A percentile compares a stretch with the other conserved stretches of the same genome.
phyloP scores from a whole-genome alignment of 2,113 vertebrate species.

The Apeltes quadracus region DNA sequence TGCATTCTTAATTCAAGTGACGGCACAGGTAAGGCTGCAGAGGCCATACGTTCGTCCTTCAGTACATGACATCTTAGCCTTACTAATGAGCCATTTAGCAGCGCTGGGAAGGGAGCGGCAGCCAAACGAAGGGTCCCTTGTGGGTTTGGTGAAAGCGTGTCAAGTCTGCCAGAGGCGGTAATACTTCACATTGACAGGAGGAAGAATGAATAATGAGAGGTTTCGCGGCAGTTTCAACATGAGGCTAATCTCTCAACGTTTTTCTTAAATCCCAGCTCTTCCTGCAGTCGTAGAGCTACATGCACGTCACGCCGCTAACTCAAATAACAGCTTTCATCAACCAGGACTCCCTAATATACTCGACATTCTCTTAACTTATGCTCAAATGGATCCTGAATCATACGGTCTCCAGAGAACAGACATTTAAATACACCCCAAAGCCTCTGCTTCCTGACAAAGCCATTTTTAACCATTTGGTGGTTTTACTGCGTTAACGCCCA shows the following conservation, averaged over 20 bases:
- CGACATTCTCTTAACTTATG: constrained; percentile 13
- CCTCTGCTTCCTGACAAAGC: neutral
- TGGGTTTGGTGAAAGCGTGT: constrained; percentile 63
- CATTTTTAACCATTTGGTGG: constrained; percentile 43
- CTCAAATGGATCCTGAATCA: neutral
- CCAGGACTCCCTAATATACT: constrained; percentile 11
- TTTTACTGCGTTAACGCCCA: constrained; percentile 26
- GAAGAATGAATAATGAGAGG: constrained; percentile 72
- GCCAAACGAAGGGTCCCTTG: constrained; percentile 65
- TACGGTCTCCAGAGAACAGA: neutral
- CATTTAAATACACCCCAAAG: constrained; percentile 33
- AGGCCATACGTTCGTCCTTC: constrained; percentile 71
- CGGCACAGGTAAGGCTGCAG: constrained; percentile 60
- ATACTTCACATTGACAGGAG: constrained; percentile 76
- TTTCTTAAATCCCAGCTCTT: constrained; percentile 33
- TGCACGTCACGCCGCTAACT: constrained; percentile 30
- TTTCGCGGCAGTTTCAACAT: constrained; percentile 47
- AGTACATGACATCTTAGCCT: constrained; percentile 64
- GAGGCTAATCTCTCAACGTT: constrained; percentile 64
- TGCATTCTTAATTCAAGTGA: constrained; percentile 46
- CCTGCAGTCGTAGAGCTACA: constrained; percentile 15
- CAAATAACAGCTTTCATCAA: constrained; percentile 41
- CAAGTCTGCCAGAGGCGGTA: constrained; percentile 64
- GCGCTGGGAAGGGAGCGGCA: constrained; percentile 61
- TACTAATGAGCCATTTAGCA: constrained; percentile 77